Base-by-base conservation (phyloP, 2,888 invertebrate genomes). In the Dexiosoma caninum region DNA sequence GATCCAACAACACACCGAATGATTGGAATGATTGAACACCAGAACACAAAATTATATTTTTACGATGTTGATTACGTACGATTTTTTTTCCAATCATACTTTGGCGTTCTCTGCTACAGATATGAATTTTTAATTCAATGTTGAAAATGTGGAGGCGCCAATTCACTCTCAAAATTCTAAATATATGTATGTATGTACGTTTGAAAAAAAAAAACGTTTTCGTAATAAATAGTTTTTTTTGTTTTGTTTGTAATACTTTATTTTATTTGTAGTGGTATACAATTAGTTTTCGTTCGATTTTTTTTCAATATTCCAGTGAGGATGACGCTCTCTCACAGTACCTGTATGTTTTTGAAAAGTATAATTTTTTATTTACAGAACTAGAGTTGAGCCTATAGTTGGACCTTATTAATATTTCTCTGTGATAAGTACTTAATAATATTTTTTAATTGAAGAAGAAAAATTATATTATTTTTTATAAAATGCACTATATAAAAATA, bases 251-350 rank as follows among this genome's bases (percentile, higher is more conserved):
- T 51, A 49, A 19, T 37, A 21, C 59, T 69, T 71, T 62, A 27
- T 57, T 57, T 32, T 69, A 44, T 46, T 75, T 59, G 35, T 30
- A 69, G 44, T 72, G 72, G 77, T 81, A 77, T 81, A 81, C 77
- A 81, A 69, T 62, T 74, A 42, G 53, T 53, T 49, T 44, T 46
- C 8, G 53, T 67, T 60, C 62, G 7, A 30, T 64, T 70, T 10
- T 60, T 69, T 40, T 44, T 71, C 81, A 64, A 16, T 70, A 71
- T 14, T 51, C 14, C 7, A 8, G 27, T 30, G 27, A 3, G 27
- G 51, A 30, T 27, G 14, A 30, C 30, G 14, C 14, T 2, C 30
- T n/a, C 30, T 51, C 14, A 23, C 23, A 23, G 14, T 14, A 30
- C 30, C 30, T 51, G 51, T 51, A 30, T 51, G 14, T 9, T 30